phyloP scores from a whole-genome alignment of 2,888 invertebrate genomes.

The Cryptophagus acutangulus region DNA sequence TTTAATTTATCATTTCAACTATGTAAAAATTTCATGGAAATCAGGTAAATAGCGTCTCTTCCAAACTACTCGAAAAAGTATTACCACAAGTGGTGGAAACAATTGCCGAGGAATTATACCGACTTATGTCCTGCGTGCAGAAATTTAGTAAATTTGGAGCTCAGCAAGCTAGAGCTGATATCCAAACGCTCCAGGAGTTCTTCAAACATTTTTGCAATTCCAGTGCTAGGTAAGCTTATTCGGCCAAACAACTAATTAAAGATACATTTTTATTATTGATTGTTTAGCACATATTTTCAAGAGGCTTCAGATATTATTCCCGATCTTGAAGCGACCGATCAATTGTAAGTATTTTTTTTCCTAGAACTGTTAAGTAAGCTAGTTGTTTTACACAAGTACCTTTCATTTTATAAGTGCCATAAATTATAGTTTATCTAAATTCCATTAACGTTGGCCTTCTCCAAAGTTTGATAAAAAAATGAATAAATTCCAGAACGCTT shows the following conservation, averaged over 20 bases:
- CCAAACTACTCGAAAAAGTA: slow-evolving; percentile 68
- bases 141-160: slow-evolving; percentile 65
- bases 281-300: slow-evolving; percentile 70
- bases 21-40: slow-evolving; percentile 3
- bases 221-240: slow-evolving; percentile 3
- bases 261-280: slow-evolving; percentile 33
- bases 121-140: slow-evolving; percentile 76
- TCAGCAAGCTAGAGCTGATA: slow-evolving; percentile 75
- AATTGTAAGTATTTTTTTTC: slow-evolving; percentile 23
- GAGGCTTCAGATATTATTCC: slow-evolving; percentile 79
- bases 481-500: too few relatives aligned
- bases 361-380: too few relatives aligned
- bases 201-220: slow-evolving; percentile 52
- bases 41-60: slow-evolving; percentile 65
- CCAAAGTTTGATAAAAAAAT: too few relatives aligned
- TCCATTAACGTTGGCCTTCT: too few relatives aligned
- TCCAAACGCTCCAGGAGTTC: slow-evolving; percentile 62
- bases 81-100: slow-evolving; percentile 80
- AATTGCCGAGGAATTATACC: slow-evolving; percentile 85
- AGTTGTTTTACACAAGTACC: too few relatives aligned
- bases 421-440: too few relatives aligned
- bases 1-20: too few relatives aligned
- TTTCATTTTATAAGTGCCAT: too few relatives aligned
- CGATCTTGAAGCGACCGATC: slow-evolving; percentile 54
- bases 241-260: background rate